Evolutionary conservation across 2,113 vertebrate species (phyloP).

Genomic region (Pyxicephalus adspersus): DNA sequence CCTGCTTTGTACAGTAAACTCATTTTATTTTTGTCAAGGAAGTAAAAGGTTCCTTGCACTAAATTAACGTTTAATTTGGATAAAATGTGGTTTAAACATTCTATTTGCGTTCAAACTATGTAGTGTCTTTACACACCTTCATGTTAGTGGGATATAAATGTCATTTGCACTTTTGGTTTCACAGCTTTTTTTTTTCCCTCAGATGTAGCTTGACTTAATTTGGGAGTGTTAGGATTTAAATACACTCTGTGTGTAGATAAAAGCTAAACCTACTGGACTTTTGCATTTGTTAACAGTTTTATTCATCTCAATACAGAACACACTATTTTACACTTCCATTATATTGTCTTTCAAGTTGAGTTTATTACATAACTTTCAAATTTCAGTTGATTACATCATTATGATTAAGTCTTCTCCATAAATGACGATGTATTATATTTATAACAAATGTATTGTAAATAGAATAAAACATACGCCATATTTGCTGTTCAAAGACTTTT

Average conservation of each 20-base stretch:
- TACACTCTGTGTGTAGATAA: not conserved
- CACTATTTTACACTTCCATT: slow-evolving; percentile 74
- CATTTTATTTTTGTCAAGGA: slow-evolving; percentile 65
- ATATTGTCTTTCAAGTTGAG: slow-evolving; percentile 70
- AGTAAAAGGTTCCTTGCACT: slow-evolving; percentile 65
- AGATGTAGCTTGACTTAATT: slow-evolving; percentile 16
- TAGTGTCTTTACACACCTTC: slow-evolving; percentile 68
- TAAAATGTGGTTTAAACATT: slow-evolving; percentile 61
- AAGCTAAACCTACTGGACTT: slow-evolving; percentile 56
- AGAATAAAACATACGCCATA: slow-evolving; percentile 91
- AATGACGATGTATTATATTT: slow-evolving; percentile 96
- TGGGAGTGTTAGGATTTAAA: slow-evolving; percentile 27
- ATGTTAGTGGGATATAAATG: slow-evolving; percentile 68
- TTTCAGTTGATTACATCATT: slow-evolving; percentile 77
- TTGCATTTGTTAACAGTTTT: slow-evolving; percentile 65
- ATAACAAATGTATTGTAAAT: slow-evolving; percentile 98
- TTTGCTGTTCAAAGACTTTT: slow-evolving; percentile 70
- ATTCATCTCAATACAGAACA: slow-evolving; percentile 74
- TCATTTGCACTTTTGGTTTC: slow-evolving; percentile 61
- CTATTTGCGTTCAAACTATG: slow-evolving; percentile 64
- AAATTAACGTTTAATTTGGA: slow-evolving; percentile 63
- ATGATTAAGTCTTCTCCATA: slow-evolving; percentile 84
- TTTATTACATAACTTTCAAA: slow-evolving; percentile 79
- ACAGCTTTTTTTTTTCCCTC: slow-evolving; percentile 58
- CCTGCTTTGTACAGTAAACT: slow-evolving; percentile 67